phyloP scores from a whole-genome alignment of 2,888 invertebrate species.

The Phragmatobia fuliginosa region DNA sequence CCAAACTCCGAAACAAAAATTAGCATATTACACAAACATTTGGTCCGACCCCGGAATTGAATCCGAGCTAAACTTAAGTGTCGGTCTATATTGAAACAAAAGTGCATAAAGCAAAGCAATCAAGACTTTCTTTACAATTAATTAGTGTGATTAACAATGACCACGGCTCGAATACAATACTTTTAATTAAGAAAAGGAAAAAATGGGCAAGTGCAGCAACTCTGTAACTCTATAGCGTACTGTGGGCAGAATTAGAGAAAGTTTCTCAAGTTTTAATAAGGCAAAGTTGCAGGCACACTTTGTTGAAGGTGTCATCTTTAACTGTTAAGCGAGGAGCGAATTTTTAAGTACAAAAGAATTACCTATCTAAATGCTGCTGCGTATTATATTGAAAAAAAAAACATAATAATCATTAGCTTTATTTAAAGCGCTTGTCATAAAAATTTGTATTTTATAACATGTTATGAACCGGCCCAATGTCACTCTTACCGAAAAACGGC shows the following conservation, averaged over 20 bases:
- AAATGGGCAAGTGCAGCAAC: conserved; percentile 43
- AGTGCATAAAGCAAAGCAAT: background rate
- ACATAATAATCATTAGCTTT: too few relatives aligned
- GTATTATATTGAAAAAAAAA: too few relatives aligned
- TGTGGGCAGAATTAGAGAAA: conserved; percentile 48
- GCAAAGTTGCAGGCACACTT: conserved; percentile 10
- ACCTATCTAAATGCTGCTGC: too few relatives aligned
- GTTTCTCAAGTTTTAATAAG: conserved; percentile 53
- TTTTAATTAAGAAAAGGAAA: conserved; percentile 50
- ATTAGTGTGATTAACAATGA: conserved; percentile 22
- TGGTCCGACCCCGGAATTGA: too few relatives aligned
- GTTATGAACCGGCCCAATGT: too few relatives aligned
- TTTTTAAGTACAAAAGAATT: background rate
- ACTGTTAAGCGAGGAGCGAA: conserved; percentile 9
- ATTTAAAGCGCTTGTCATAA: too few relatives aligned
- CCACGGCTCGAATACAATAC: conserved; percentile 37
- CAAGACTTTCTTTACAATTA: conserved; percentile 11
- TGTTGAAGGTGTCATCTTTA: conserved; percentile 1
- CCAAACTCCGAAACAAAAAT: too few relatives aligned
- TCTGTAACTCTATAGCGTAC: conserved; percentile 47
- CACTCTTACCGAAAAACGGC: too few relatives aligned
- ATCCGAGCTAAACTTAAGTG: background rate
- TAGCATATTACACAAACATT: too few relatives aligned
- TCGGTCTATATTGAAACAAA: background rate
- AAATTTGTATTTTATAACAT: too few relatives aligned